These are phyloP conservation scores for Eupithecia insigniata DNA, from an alignment of 2,888 invertebrate species.

Conservation along the genomic window DNA sequence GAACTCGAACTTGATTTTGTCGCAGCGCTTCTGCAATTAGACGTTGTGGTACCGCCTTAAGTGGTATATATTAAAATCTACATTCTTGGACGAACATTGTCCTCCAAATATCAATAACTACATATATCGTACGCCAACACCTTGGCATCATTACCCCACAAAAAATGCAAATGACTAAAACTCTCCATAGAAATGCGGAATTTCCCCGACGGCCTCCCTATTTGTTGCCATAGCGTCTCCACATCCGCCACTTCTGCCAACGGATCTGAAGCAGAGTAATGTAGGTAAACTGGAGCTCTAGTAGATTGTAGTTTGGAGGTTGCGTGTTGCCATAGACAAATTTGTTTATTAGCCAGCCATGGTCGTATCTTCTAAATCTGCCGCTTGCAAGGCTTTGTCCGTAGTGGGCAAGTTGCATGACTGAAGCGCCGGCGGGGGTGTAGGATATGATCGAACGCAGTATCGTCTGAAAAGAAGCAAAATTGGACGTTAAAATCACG, in stretches of 20 bases:
- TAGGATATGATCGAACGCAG: slow-evolving; percentile 83
- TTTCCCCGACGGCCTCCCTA: slow-evolving; percentile 82
- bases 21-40: too few species aligned
- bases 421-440: slow-evolving; percentile 82
- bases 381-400: slow-evolving; percentile 82
- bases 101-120: slow-evolving; percentile 77
- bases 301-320: slow-evolving; percentile 86
- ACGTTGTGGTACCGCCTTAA: too few species aligned
- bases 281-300: slow-evolving; percentile 86
- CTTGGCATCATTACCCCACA: slow-evolving; percentile 86
- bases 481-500: too few species aligned
- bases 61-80: too few species aligned
- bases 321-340: slow-evolving; percentile 76
- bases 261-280: slow-evolving; percentile 87
- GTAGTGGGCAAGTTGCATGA: slow-evolving; percentile 87
- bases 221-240: slow-evolving; percentile 76
- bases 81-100: not conserved
- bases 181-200: slow-evolving; percentile 81
- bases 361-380: slow-evolving; percentile 82
- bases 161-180: slow-evolving; percentile 89
- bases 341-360: slow-evolving; percentile 77
- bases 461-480: slow-evolving; percentile 79
- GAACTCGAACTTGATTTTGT: too few species aligned
- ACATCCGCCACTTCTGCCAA: slow-evolving; percentile 85
- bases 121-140: slow-evolving; percentile 84